A percentile compares a stretch with the other conserved stretches of the same genome.
phyloP scores from a whole-genome alignment of 2,797 vertebrate species.

The Taeniopygia guttata region DNA sequence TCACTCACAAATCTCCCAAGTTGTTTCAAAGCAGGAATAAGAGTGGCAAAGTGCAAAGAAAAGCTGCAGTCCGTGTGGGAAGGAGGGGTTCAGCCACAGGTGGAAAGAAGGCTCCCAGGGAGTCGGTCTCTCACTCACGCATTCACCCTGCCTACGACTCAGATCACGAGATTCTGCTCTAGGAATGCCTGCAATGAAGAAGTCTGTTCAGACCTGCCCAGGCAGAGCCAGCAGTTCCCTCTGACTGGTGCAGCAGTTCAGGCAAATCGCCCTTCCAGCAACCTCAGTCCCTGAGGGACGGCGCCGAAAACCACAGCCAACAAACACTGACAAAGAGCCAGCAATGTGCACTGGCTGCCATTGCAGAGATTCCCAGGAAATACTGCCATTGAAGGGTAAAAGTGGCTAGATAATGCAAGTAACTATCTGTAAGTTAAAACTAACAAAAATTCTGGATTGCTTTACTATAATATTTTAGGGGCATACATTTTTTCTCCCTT shows the following conservation, averaged over 20 bases:
- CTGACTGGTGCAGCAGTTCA: not conserved
- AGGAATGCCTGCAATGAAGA: not conserved
- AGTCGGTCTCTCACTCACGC: rapidly evolving
- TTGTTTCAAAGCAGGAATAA: not conserved
- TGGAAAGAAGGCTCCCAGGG: not conserved
- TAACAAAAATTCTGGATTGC: not conserved
- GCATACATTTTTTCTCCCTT: not conserved
- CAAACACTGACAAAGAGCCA: not conserved
- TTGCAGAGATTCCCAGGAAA: not conserved
- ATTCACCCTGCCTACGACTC: not conserved
- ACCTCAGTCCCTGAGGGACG: not conserved
- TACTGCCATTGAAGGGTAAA: not conserved
- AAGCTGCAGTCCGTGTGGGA: not conserved
- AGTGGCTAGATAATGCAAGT: not conserved
- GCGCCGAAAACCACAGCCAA: not conserved
- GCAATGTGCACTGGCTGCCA: not conserved
- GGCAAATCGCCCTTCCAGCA: not conserved
- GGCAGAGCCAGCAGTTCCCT: not conserved
- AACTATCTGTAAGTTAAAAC: not conserved
- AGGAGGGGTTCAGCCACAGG: not conserved
- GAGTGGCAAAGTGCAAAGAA: not conserved
- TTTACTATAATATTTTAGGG: not conserved
- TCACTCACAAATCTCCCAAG: not conserved
- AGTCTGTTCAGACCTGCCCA: slow-evolving; percentile 30
- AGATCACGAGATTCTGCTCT: not conserved